These are phyloP conservation scores for Notiomystis cincta DNA, from an alignment of 2,113 vertebrate species.

Conservation along the genomic window DNA sequence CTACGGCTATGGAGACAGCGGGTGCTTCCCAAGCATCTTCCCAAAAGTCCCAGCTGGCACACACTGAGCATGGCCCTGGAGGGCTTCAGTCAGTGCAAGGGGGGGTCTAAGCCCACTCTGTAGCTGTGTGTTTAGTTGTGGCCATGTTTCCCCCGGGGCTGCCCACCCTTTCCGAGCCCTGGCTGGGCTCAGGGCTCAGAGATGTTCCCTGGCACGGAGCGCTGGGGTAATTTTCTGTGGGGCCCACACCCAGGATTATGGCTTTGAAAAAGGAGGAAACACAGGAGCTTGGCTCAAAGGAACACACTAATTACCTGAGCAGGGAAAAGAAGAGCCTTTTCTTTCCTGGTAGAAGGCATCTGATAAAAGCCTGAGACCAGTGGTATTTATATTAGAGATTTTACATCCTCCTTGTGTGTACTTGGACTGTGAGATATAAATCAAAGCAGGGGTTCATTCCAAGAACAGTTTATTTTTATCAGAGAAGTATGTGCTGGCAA, in stretches of 20 bases:
- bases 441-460: slow-evolving; percentile 51
- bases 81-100: background rate
- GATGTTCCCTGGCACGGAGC: background rate
- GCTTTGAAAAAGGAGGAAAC: slow-evolving; percentile 27
- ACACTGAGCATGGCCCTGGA: background rate
- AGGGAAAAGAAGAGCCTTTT: background rate
- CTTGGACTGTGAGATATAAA: slow-evolving; percentile 36
- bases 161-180: background rate
- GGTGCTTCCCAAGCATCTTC: background rate
- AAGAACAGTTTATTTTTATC: slow-evolving; percentile 65
- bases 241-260: slow-evolving; percentile 24
- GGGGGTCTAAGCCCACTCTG: accelerated
- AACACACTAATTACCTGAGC: slow-evolving; percentile 21
- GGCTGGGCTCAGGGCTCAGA: background rate
- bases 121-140: background rate
- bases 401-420: slow-evolving; percentile 46
- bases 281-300: background rate
- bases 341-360: slow-evolving; percentile 36
- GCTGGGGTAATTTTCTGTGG: background rate
- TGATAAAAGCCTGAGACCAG: slow-evolving; percentile 42
- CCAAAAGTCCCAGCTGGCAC: accelerated
- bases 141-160: accelerated
- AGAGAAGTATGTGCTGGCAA: slow-evolving; percentile 10
- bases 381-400: slow-evolving; percentile 54
- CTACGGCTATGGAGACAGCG: background rate